Evolutionary conservation across 2,797 vertebrate species (phyloP).

Genomic region (Artibeus jamaicensis): DNA sequence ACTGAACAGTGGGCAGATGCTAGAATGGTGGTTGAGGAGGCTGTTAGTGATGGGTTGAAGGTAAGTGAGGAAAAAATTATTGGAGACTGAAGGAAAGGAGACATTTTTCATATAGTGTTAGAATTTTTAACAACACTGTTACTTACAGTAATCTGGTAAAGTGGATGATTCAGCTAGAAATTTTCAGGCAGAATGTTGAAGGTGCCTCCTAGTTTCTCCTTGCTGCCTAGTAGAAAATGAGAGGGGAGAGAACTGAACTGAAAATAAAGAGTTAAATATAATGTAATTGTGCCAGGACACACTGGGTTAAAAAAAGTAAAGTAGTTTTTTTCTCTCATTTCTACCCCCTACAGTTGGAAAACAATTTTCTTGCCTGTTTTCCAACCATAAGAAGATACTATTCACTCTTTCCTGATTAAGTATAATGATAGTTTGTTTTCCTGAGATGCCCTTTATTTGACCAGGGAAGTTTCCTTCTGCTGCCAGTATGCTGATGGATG

Average conservation of each 20-base stretch:
- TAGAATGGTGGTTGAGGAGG: not conserved
- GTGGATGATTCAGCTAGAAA: not conserved
- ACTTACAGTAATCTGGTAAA: not conserved
- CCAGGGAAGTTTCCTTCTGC: not conserved
- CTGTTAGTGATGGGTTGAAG: not conserved
- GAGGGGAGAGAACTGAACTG: not conserved
- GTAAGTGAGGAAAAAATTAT: not conserved
- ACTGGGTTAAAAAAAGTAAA: conserved; percentile 18
- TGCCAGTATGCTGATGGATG: not conserved
- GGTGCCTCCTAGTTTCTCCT: not conserved
- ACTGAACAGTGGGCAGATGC: not conserved
- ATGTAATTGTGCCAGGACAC: not conserved
- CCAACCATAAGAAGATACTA: not conserved
- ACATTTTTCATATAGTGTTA: not conserved
- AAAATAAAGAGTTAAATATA: not conserved
- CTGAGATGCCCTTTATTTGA: not conserved
- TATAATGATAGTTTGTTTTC: not conserved
- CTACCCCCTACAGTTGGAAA: not conserved
- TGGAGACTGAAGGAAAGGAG: not conserved
- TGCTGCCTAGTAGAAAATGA: not conserved
- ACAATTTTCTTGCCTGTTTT: not conserved
- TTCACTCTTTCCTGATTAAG: not conserved
- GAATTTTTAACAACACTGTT: not conserved
- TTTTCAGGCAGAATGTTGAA: not conserved
- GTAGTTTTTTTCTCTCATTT: not conserved